Percentiles rank a stretch among this genome's conserved stretches.
Conservation (phyloP, 2,797 vertebrate species). For the Carduelis carduelis region DNA sequence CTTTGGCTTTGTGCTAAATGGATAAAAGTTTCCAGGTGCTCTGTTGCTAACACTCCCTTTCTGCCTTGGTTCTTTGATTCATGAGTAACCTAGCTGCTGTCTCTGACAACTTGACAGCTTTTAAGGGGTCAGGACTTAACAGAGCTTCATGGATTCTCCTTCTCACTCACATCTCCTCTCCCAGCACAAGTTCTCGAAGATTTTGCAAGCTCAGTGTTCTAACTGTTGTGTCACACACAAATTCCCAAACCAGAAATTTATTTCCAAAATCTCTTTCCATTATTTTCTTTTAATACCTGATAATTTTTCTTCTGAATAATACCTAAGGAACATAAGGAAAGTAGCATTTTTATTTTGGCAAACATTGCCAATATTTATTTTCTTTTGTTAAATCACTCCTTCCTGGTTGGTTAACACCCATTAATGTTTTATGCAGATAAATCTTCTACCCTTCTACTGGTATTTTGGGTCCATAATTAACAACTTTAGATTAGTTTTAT, state of each 20-base stretch:
- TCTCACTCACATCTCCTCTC: background rate
- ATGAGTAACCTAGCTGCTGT: background rate
- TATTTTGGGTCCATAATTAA: background rate
- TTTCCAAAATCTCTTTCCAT: background rate
- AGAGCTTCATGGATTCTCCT: background rate
- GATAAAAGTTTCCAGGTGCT: background rate
- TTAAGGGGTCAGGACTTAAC: background rate
- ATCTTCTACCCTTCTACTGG: background rate
- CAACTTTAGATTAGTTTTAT: background rate
- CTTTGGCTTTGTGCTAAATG: background rate
- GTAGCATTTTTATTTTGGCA: background rate
- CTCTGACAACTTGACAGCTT: background rate
- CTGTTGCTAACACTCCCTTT: background rate
- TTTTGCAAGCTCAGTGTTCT: background rate
- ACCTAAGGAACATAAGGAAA: background rate
- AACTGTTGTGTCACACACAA: fast-evolving
- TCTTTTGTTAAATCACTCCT: background rate
- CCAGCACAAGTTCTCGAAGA: fast-evolving
- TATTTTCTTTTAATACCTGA: background rate
- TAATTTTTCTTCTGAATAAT: background rate
- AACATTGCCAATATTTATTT: background rate
- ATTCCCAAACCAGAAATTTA: background rate
- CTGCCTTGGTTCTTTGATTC: background rate
- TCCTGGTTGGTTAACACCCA: background rate
- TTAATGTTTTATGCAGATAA: background rate